A percentile compares a stretch with the other conserved stretches of the same genome.
phyloP scores from a whole-genome alignment of 2,797 vertebrate species.

The Pteronotus mesoamericanus region DNA sequence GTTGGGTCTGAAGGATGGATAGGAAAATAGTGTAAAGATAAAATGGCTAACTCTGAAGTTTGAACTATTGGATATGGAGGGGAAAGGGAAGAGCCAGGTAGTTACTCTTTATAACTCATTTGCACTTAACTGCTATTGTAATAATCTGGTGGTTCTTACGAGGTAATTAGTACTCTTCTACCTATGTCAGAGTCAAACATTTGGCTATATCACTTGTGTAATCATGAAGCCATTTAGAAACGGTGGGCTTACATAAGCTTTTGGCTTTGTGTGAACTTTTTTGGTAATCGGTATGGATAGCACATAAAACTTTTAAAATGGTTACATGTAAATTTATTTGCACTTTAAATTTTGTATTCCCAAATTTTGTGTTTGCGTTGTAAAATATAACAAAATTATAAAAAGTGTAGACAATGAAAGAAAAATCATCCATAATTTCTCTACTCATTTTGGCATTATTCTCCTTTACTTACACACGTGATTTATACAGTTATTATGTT shows the following conservation, averaged over 20 bases:
- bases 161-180: not conserved
- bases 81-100: not conserved
- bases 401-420: not conserved
- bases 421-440: not conserved
- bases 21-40: slow-evolving; percentile 5
- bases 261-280: not conserved
- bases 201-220: not conserved
- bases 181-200: not conserved
- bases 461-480: not conserved
- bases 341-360: not conserved
- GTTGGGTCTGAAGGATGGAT: not conserved
- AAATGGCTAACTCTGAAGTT: not conserved
- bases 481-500: not conserved
- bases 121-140: not conserved
- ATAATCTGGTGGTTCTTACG: not conserved
- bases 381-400: not conserved
- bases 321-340: not conserved
- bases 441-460: not conserved
- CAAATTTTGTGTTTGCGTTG: not conserved
- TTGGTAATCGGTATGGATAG: not conserved
- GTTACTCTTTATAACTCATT: not conserved
- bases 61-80: not conserved
- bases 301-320: not conserved
- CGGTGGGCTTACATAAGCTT: not conserved
- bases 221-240: slow-evolving; percentile 3